Percentiles rank a stretch among this genome's conserved stretches.
Conservation (phyloP, 2,797 vertebrate species). For the Pantherophis vulpinus region DNA sequence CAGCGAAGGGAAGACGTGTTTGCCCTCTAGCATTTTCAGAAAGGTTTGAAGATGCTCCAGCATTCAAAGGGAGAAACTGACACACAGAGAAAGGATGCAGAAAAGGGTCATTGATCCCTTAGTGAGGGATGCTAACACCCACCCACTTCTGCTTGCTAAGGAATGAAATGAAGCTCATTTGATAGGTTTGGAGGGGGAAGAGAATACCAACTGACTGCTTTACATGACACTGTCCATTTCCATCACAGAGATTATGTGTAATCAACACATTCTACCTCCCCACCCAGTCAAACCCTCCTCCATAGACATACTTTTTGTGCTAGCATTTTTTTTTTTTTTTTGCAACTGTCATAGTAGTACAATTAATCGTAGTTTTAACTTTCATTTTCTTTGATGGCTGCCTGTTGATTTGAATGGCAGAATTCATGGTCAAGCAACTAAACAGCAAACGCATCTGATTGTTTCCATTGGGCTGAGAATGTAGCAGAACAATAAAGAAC, state of each 20-base stretch:
- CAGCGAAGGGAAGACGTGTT: conserved; percentile 44
- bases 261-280: background rate
- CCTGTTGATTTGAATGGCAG: background rate
- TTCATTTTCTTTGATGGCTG: conserved; percentile 16
- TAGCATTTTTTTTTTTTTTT: conserved; percentile 48
- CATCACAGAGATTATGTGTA: conserved; percentile 43
- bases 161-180: conserved; percentile 66
- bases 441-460: background rate
- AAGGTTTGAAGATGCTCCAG: conserved; percentile 10
- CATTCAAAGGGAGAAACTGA: background rate
- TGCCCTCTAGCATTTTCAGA: conserved; percentile 57
- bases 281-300: background rate
- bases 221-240: conserved; percentile 53
- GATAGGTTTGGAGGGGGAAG: conserved; percentile 41
- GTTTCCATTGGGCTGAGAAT: background rate
- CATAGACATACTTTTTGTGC: conserved; percentile 11
- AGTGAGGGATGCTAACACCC: conserved; percentile 72
- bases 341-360: conserved; percentile 17
- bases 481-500: background rate
- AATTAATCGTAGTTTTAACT: conserved; percentile 11
- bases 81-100: background rate
- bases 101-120: conserved; percentile 74
- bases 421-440: background rate
- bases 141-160: conserved; percentile 79
- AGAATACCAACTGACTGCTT: conserved; percentile 67